Percentiles rank a stretch among this genome's conserved stretches.
Evolutionary conservation across 2,797 vertebrate species (phyloP).

Genomic region (Hemitrygon akajei): DNA sequence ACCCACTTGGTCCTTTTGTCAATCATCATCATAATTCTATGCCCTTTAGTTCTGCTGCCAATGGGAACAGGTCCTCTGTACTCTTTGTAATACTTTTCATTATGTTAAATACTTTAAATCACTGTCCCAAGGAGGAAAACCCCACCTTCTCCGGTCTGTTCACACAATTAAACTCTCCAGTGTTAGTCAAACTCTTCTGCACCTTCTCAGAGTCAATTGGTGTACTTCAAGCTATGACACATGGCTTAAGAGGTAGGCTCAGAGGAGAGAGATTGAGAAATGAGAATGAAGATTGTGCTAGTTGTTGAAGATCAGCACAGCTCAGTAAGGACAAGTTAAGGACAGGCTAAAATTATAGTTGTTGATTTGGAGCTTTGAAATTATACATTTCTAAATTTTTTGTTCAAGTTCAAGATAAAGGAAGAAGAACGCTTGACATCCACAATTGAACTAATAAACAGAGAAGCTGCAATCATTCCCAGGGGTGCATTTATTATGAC

Average conservation of each 20-base stretch:
- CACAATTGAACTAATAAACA: constrained; percentile 71
- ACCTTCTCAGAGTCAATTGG: background rate
- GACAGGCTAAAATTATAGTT: background rate
- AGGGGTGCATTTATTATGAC: constrained; percentile 75
- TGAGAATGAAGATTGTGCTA: background rate
- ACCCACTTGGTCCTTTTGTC: no score
- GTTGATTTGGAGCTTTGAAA: background rate
- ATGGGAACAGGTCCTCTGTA: no score
- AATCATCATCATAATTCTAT: no score
- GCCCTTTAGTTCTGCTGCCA: no score
- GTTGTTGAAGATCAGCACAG: background rate
- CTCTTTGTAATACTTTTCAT: no score
- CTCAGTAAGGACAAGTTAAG: background rate
- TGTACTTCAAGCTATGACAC: background rate
- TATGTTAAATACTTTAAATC: no score
- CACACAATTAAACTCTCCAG: no score
- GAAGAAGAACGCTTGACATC: constrained; percentile 77
- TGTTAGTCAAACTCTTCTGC: no score
- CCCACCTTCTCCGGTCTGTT: no score
- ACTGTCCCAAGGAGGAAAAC: no score
- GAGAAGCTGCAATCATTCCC: constrained; percentile 72
- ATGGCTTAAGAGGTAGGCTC: background rate
- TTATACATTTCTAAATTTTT: background rate
- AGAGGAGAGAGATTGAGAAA: background rate
- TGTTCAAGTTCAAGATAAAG: constrained; percentile 61